A percentile compares a stretch with the other conserved stretches of the same genome.
phyloP scores from a whole-genome alignment of 2,888 invertebrate genomes.

The Tetramorium bicarinatum region DNA sequence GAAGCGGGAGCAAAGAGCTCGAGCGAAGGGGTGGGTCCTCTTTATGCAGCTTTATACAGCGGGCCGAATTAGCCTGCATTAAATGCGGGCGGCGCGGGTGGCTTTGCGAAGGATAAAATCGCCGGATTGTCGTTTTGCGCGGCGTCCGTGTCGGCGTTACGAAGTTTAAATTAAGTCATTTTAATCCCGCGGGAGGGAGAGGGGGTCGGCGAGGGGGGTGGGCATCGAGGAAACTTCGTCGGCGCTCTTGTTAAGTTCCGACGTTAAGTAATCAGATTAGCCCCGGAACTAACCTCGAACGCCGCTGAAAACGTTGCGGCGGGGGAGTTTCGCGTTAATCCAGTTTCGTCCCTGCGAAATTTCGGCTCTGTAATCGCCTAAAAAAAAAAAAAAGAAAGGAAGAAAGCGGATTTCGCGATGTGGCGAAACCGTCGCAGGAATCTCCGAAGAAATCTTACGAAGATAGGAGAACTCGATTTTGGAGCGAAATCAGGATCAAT shows the following conservation, averaged over 20 bases:
- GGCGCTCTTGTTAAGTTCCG: constrained; percentile 72
- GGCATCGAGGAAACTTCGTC: constrained; percentile 63
- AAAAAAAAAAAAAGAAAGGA: constrained; percentile 46
- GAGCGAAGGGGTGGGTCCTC: not conserved
- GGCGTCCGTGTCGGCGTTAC: constrained; percentile 61
- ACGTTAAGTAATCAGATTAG: constrained; percentile 77
- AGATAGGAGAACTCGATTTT: not conserved
- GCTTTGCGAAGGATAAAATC: constrained; percentile 66
- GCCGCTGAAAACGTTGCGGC: constrained; percentile 68
- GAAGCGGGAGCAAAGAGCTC: constrained; percentile 4
- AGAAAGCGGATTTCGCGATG: constrained; percentile 43
- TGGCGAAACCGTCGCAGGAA: not conserved
- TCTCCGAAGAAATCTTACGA: not conserved
- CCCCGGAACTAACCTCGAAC: constrained; percentile 72
- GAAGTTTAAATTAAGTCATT: constrained; percentile 76
- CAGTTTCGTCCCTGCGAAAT: constrained; percentile 64
- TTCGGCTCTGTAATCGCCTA: constrained; percentile 66
- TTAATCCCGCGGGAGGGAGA: constrained; percentile 66
- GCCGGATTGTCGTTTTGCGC: constrained; percentile 67
- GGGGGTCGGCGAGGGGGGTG: not conserved
- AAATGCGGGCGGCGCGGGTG: constrained; percentile 59
- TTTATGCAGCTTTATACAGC: constrained; percentile 35
- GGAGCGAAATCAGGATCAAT: not conserved
- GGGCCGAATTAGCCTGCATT: constrained; percentile 60
- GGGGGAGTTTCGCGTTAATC: constrained; percentile 68